Evolutionary conservation across 2,113 vertebrate species (phyloP).

Genomic region (Oreochromis niloticus): DNA sequence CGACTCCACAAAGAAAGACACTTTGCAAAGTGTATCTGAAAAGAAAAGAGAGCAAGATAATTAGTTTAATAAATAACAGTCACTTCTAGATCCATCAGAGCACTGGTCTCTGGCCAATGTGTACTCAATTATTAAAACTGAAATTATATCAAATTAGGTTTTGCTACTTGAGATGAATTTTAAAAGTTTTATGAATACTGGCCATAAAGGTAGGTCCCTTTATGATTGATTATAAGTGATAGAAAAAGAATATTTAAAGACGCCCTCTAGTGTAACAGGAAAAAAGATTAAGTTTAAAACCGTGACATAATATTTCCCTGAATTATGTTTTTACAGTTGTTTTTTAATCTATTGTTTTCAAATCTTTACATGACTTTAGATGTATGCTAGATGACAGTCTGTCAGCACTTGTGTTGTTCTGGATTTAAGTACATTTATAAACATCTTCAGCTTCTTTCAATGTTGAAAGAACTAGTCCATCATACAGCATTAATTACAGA

Average conservation of each 20-base stretch:
- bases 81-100: not conserved
- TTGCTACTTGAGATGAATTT: not conserved
- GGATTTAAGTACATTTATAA: not conserved
- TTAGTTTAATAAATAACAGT: not conserved
- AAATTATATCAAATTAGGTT: not conserved
- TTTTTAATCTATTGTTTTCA: not conserved
- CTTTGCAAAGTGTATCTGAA: conserved; percentile 77
- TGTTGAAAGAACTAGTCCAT: not conserved
- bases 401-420: not conserved
- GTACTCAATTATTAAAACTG: not conserved
- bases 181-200: not conserved
- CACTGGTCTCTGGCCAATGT: not conserved
- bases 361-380: not conserved
- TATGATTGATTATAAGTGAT: not conserved
- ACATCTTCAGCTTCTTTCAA: not conserved
- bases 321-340: not conserved
- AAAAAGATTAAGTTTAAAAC: not conserved
- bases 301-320: not conserved
- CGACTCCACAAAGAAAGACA: conserved; percentile 81
- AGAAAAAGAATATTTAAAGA: not conserved
- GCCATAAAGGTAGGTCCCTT: not conserved
- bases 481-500: not conserved
- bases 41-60: not conserved
- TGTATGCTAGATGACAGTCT: not conserved
- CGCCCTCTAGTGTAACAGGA: not conserved